Percentiles rank a stretch among this genome's conserved stretches.
Conservation (phyloP, 37 sponge, comb jelly and placozoan species). For the Bolinopsis microptera region DNA sequence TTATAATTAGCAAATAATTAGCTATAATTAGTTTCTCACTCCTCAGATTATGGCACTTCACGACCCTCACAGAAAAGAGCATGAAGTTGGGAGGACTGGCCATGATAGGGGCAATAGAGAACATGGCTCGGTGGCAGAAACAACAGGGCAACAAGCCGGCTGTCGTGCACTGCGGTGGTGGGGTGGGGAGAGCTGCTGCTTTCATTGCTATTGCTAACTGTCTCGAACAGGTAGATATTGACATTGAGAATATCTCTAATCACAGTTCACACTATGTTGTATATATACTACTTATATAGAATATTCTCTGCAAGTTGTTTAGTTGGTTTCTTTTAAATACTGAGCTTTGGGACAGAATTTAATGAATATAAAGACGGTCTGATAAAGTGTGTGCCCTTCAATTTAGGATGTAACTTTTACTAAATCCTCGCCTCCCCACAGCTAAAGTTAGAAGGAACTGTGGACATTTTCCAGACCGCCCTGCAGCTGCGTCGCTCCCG, state of each 20-base stretch:
- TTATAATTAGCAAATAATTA: no score
- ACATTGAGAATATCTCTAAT: no score
- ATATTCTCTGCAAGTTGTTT: no score
- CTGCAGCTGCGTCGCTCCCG: conserved; percentile 45
- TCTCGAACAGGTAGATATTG: conserved; percentile 12
- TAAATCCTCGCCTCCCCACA: no score
- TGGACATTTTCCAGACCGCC: conserved; percentile 67
- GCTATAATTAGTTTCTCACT: no score
- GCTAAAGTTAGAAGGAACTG: conserved; percentile 62
- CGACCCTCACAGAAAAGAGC: not conserved
- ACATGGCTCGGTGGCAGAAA: conserved; percentile 5
- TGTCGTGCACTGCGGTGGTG: not conserved
- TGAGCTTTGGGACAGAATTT: no score
- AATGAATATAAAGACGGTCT: no score
- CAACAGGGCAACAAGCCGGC: not conserved
- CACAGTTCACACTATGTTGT: no score
- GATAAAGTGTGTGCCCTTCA: no score
- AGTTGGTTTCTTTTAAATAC: no score
- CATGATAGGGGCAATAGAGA: not conserved
- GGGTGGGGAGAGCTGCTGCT: conserved; percentile 13
- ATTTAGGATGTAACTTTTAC: no score
- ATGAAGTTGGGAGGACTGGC: not conserved
- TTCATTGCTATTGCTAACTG: conserved; percentile 44
- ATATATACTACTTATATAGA: no score
- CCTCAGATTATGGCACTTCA: conserved; percentile 22